Evolutionary conservation across 2,797 vertebrate genomes (phyloP).

Genomic region (Loriculus beryllinus): DNA sequence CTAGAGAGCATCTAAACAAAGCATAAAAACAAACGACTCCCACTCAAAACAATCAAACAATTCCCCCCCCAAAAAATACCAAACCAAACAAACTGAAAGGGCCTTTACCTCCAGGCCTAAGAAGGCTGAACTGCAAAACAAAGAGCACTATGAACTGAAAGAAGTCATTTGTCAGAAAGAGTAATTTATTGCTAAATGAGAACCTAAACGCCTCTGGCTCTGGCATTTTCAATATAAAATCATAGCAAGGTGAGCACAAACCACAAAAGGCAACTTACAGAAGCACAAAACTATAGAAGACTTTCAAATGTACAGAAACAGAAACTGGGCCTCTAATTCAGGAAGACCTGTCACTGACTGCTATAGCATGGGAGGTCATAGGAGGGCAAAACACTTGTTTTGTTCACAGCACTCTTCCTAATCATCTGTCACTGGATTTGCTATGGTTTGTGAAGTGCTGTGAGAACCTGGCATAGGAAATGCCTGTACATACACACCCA

Average conservation of each 20-base stretch:
- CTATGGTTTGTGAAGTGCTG: not conserved
- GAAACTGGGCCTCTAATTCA: not conserved
- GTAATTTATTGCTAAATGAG: not conserved
- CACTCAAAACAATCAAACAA: too few species aligned
- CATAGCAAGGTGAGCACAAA: not conserved
- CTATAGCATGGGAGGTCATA: rapidly evolving
- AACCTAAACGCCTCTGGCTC: not conserved
- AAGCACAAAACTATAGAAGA: not conserved
- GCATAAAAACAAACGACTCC: not conserved
- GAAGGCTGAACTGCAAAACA: not conserved
- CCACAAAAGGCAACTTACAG: not conserved
- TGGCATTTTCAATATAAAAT: not conserved
- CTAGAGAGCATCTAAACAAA: too few species aligned
- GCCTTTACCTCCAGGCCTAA: not conserved
- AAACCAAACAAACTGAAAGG: not conserved
- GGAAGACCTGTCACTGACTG: not conserved
- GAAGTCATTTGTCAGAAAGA: not conserved
- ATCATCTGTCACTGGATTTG: not conserved
- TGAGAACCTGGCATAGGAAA: not conserved
- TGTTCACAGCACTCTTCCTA: not conserved
- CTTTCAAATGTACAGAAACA: not conserved
- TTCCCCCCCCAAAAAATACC: not conserved
- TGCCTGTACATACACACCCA: not conserved
- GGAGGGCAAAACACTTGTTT: not conserved
- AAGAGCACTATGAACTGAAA: not conserved